Evolutionary conservation across 2,113 vertebrate genomes (phyloP), one percentile per base, ranked within the genome.

Genomic region (Scomber colias): DNA sequence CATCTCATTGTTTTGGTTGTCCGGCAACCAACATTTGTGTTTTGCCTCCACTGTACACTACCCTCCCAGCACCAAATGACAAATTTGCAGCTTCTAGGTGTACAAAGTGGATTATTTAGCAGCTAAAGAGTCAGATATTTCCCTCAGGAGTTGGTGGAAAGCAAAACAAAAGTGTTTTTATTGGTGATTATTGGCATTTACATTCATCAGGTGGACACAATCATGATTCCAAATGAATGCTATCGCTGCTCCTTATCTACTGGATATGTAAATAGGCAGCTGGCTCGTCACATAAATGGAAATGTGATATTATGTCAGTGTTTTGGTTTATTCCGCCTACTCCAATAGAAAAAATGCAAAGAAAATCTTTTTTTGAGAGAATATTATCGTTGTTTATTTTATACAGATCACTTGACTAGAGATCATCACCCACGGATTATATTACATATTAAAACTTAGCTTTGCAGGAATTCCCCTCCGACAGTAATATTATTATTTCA

Each of bases 81-180:
- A 72, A 45, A 45, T 62, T 27, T 45, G 30, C 0, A 1, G 17
- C 57, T 1, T 48, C 13, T 40, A n/a, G 24, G 16, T 53, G 21
- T 40, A 40, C 44, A 31, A 0, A 50, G 46, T 12, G 46, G 19
- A 64, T 17, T 2, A 71, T 44, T 40, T 61, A 49, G 51, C 24
- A 57, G 66, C 48, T 49, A 7, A 35, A 80, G 60, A 83, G 73
- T 15, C 54, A 31, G 30, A n/a, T 67, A 77, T 80, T 80, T 67
- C 64, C 77, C 48, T 12, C 0, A 30, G 66, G 51, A 65, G 9
- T 62, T 21, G 64, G 54, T 3, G 6, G 48, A 59, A 31, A 51
- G 57, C 67, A 48, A 65, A 74, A 68, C 15, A 70, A 16, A 72
- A 27, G 24, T 27, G 24, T 27, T 2, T 27, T 27, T 27, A 27